Evolutionary conservation across 2,888 invertebrate species (phyloP), one percentile per base, ranked within the genome.

Genomic region (Alviniconcha strummeri): DNA sequence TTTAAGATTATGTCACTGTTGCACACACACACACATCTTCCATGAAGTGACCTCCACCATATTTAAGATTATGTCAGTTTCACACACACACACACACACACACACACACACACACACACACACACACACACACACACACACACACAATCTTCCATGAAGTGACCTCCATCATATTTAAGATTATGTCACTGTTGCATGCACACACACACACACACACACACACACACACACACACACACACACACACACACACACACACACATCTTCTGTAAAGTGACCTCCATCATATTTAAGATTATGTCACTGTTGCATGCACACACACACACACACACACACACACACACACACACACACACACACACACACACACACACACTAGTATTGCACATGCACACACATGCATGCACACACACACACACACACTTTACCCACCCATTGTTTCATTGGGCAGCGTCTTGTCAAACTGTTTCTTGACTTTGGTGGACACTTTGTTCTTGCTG

Each of bases 391-490:
- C 36, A 36, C 36, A 36, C 36, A 36, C 36, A 36, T 3, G 3
- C 36, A 36, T 3, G 3, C 36, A 36, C 36, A 36, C 36, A 36
- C 36, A 36, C 36, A 36, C 36, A 36, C 36, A 36, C 36, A 36
- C 36, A 36, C 36, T 36, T n/a, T n/a, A 69, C 69, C 5, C 36
- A 69, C 80, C 86, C 76, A 86, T 85, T 57, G 86, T 86, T 83
- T 87, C 87, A 83, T 87, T 83, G 17, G 87, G 85, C 15, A 85
- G 83, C 2, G 85, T 76, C 36, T 80, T 83, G 67, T 85, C 89
- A 72, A 89, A 87, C 80, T 89, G 89, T 82, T 88, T 86, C 75
- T 89, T 89, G 36, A 86, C 84, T 57, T 88, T 86, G 15, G 88
- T 88, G 60, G 89, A 83, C 36, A 87, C 67, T 15, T 88, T 86